Percentiles rank a stretch among this genome's conserved stretches.
These are phyloP conservation scores for Polydesmus complanatus DNA, from an alignment of 2,888 invertebrate genomes.

Conservation along the genomic window DNA sequence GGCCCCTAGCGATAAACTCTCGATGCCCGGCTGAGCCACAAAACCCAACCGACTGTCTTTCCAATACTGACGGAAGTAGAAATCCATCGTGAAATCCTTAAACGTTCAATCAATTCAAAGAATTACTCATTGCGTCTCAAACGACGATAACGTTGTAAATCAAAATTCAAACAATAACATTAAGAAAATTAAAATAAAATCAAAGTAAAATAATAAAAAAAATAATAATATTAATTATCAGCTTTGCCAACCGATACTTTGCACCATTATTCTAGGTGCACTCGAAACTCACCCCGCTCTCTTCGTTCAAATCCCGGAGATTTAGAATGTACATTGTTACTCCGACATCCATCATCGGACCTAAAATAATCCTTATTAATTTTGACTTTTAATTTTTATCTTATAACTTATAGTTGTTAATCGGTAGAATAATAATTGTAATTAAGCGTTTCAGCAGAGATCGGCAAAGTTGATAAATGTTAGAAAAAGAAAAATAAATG, in stretches of 20 bases:
- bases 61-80: slow-evolving; percentile 99
- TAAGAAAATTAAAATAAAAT: no score
- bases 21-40: slow-evolving; percentile 73
- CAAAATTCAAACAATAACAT: no score
- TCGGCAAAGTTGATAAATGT: slow-evolving; percentile 2
- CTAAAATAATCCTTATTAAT: slow-evolving; percentile 47
- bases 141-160: background rate
- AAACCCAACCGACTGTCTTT: slow-evolving; percentile 90
- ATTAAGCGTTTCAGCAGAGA: no score
- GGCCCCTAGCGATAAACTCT: slow-evolving; percentile 81
- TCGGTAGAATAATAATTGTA: no score
- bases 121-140: background rate
- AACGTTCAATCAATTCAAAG: background rate
- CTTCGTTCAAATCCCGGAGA: slow-evolving; percentile 96
- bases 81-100: slow-evolving; percentile 93
- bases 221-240: no score
- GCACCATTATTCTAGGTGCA: background rate
- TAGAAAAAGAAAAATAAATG: no score
- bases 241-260: background rate
- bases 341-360: slow-evolving; percentile 92
- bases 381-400: no score
- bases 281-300: slow-evolving; percentile 95
- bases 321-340: slow-evolving; percentile 97
- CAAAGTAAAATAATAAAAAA: no score
- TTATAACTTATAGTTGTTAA: no score